Conservation (phyloP, 2,797 vertebrate species). For the Nothura maculosa region DNA sequence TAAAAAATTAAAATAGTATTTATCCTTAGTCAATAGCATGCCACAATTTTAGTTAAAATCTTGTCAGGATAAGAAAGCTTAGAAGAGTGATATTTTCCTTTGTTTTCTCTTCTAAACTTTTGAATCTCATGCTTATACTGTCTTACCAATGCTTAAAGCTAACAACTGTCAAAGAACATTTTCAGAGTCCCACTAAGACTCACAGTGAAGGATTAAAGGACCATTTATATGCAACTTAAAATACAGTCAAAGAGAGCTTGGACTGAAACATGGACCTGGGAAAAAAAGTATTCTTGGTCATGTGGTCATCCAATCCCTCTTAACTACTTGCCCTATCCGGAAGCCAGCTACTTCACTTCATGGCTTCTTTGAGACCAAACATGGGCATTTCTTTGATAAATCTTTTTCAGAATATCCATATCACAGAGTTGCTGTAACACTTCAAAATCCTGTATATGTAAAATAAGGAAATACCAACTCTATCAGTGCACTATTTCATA, state of each 20-base stretch:
- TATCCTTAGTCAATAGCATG: not conserved
- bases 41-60: not conserved
- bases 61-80: not conserved
- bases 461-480: conserved; percentile 7
- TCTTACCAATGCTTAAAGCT: not conserved
- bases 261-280: not conserved
- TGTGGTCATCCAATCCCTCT: not conserved
- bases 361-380: not conserved
- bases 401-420: not conserved
- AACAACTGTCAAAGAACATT: not conserved
- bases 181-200: not conserved
- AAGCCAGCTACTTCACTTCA: not conserved
- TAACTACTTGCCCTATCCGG: not conserved
- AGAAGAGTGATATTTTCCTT: not conserved
- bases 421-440: not conserved
- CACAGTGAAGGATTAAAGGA: not conserved
- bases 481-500: not conserved
- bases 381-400: not conserved
- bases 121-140: not conserved
- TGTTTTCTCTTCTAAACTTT: not conserved
- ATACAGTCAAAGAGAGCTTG: not conserved
- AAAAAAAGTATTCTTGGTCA: not conserved
- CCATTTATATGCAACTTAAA: not conserved
- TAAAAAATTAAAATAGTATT: conserved; percentile 44
- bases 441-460: not conserved